phyloP scores from a whole-genome alignment of 2,113 vertebrate species.

The Pipa parva region DNA sequence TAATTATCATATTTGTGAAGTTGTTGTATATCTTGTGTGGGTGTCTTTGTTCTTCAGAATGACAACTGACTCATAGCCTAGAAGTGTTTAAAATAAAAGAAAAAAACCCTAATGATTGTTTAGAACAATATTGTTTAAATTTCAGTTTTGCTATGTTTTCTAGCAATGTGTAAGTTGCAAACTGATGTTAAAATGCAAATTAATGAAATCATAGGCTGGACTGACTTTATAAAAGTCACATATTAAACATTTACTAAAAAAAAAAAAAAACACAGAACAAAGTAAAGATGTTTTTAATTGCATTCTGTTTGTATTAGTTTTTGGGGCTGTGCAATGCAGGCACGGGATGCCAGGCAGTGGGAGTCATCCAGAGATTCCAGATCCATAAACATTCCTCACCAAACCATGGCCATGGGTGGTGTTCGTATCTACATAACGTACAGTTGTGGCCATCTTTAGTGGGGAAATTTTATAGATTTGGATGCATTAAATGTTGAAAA shows the following conservation, averaged over 20 bases:
- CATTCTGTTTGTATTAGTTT: too few relatives aligned
- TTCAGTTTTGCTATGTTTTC: slow-evolving; percentile 2
- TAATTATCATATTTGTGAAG: slow-evolving; percentile 42
- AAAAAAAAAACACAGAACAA: neutral
- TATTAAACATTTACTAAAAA: neutral
- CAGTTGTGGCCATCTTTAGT: too few relatives aligned
- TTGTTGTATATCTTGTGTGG: slow-evolving; percentile 36
- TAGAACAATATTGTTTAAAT: slow-evolving; percentile 6
- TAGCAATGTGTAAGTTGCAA: neutral
- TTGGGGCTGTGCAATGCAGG: too few relatives aligned
- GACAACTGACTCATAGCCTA: slow-evolving; percentile 30
- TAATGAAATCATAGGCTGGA: neutral
- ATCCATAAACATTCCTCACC: too few relatives aligned
- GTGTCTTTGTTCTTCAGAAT: slow-evolving; percentile 33
- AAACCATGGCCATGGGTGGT: too few relatives aligned
- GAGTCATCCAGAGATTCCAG: too few relatives aligned
- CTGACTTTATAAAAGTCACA: neutral
- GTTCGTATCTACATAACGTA: too few relatives aligned
- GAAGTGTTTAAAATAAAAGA: slow-evolving; percentile 34
- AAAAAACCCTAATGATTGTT: slow-evolving; percentile 19
- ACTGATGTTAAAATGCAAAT: neutral
- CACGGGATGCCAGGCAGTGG: too few relatives aligned
- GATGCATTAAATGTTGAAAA: too few relatives aligned
- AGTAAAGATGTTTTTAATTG: too few relatives aligned
- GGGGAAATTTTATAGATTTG: too few relatives aligned